Evolutionary conservation across 2,113 vertebrate genomes (phyloP).

Genomic region (Anhinga rufa): DNA sequence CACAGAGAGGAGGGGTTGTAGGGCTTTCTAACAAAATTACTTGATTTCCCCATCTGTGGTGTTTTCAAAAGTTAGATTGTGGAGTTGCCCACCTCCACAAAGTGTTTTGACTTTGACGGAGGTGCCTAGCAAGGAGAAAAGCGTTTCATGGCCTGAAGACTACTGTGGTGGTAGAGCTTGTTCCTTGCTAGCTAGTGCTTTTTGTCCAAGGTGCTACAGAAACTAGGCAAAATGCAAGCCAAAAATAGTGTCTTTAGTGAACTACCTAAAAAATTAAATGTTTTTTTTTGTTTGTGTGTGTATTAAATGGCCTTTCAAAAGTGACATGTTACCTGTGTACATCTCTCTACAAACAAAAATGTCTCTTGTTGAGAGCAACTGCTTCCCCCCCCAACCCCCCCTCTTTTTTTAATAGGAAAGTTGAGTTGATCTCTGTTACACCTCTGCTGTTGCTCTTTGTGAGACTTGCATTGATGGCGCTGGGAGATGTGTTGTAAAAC

Average conservation of each 20-base stretch:
- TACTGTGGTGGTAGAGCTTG: rapidly evolving
- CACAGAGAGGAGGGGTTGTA: background rate
- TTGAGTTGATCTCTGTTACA: background rate
- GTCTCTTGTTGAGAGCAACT: background rate
- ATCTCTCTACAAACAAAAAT: background rate
- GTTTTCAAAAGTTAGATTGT: background rate
- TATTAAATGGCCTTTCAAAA: background rate
- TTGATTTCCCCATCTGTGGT: background rate
- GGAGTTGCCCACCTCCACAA: background rate
- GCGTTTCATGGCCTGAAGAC: background rate
- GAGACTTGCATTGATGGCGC: background rate
- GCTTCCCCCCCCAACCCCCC: background rate
- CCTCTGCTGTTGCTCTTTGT: background rate
- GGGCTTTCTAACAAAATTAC: background rate
- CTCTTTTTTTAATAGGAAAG: background rate
- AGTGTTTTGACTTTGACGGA: background rate
- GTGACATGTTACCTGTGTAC: background rate
- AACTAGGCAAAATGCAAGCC: background rate
- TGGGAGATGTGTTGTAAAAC: conserved; percentile 1
- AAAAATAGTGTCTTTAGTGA: background rate
- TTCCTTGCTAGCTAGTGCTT: background rate
- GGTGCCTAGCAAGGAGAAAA: background rate
- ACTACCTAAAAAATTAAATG: background rate
- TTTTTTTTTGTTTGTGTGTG: rapidly evolving
- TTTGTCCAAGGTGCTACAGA: background rate